Evolutionary conservation across 2,113 vertebrate genomes (phyloP).

Genomic region (Platysteira castanea): DNA sequence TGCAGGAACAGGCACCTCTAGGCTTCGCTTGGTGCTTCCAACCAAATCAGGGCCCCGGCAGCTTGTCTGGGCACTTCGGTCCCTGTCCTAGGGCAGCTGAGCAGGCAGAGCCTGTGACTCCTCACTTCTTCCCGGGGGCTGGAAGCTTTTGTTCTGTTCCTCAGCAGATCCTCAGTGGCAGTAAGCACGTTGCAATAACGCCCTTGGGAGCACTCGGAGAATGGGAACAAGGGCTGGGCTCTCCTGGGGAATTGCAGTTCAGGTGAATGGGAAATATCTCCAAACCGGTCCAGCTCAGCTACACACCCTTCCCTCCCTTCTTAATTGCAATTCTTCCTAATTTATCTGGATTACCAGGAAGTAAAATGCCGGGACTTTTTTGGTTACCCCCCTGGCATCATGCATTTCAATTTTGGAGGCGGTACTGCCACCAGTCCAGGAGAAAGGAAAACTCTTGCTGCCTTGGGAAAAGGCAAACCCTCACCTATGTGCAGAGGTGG

Average conservation of each 20-base stretch:
- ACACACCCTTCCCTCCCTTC: background rate
- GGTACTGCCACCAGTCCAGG: background rate
- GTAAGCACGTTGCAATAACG: background rate
- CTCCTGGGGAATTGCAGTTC: background rate
- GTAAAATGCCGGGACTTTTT: background rate
- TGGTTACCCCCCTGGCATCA: background rate
- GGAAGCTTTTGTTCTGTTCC: background rate
- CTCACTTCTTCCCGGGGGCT: background rate
- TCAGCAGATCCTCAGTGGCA: background rate
- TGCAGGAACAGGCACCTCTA: background rate
- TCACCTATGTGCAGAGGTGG: background rate
- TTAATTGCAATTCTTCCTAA: background rate
- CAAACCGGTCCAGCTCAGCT: background rate
- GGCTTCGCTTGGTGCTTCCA: background rate
- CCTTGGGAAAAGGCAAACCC: background rate
- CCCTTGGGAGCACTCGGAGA: background rate
- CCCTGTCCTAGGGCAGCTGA: background rate
- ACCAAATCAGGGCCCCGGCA: background rate
- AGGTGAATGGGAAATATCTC: background rate
- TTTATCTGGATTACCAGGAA: slow-evolving; percentile 7
- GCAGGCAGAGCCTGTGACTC: background rate
- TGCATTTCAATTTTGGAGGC: background rate
- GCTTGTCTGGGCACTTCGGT: background rate
- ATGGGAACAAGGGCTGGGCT: background rate
- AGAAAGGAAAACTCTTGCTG: background rate